A percentile compares a stretch with the other conserved stretches of the same genome.
Conservation (phyloP, 2,113 vertebrate species). For the Saguinus midas region DNA sequence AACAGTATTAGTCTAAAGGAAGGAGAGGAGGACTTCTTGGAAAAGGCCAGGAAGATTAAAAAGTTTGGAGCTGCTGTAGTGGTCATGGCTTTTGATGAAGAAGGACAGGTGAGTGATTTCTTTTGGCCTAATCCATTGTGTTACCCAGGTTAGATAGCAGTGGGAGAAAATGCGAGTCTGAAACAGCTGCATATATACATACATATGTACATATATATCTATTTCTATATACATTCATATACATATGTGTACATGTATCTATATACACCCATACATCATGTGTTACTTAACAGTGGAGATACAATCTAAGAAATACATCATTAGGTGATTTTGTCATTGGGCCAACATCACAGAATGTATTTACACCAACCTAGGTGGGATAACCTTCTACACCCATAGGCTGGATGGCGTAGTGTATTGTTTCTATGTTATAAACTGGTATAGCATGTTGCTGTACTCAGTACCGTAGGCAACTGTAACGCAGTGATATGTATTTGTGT, state of each 20-base stretch:
- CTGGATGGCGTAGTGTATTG: background rate
- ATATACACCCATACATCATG: background rate
- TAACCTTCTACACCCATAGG: background rate
- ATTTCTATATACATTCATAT: background rate
- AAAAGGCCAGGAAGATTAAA: constrained; percentile 88
- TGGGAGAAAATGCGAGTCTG: background rate
- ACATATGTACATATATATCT: background rate
- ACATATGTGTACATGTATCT: background rate
- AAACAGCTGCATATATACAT: background rate
- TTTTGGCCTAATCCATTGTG: background rate
- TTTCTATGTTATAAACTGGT: background rate
- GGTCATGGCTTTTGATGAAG: constrained; percentile 98
- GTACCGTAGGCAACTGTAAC: background rate
- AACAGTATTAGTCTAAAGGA: constrained; percentile 99
- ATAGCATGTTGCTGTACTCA: background rate
- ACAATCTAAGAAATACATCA: background rate
- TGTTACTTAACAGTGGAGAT: background rate
- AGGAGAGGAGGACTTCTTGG: constrained; percentile 93
- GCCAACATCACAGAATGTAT: background rate
- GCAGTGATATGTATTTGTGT: background rate
- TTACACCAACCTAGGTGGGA: background rate
- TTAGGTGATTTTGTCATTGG: background rate
- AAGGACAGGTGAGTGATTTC: constrained; percentile 89
- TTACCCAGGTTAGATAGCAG: background rate
- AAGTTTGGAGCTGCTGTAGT: constrained; percentile 95